Evolutionary conservation across 2,113 vertebrate species (phyloP).

Genomic region (Ellobius talpinus): DNA sequence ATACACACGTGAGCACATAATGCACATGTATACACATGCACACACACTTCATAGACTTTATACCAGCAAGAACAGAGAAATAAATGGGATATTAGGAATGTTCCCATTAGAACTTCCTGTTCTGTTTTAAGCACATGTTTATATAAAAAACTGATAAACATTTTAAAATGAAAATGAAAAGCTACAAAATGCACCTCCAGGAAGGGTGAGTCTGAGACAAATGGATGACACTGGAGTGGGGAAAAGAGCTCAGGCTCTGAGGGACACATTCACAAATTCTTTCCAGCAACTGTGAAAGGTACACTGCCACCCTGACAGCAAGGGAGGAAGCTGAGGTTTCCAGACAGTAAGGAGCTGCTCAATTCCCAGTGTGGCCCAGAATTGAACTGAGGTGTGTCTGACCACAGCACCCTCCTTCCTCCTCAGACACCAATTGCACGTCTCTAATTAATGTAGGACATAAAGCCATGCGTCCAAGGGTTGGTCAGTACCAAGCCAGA

Average conservation of each 20-base stretch:
- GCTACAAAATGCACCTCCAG: background rate
- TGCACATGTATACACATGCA: too few relatives aligned
- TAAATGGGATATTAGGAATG: background rate
- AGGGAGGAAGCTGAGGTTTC: background rate
- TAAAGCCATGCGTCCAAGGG: background rate
- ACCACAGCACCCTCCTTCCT: background rate
- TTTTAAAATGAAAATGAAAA: background rate
- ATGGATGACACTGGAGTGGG: background rate
- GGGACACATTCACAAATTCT: background rate
- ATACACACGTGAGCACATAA: background rate
- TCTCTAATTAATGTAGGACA: background rate
- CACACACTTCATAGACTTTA: too few relatives aligned
- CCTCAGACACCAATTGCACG: background rate
- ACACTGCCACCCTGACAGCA: background rate
- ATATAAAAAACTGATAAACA: constrained; percentile 6
- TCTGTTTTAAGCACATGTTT: background rate
- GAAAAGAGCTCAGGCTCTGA: background rate
- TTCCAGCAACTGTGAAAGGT: background rate
- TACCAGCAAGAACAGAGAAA: background rate
- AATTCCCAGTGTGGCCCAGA: background rate
- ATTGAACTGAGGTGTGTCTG: background rate
- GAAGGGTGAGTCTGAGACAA: background rate
- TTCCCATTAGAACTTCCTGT: constrained; percentile 1
- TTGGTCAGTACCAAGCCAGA: background rate
- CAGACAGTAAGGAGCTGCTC: background rate